phyloP scores from a whole-genome alignment of 2,888 invertebrate genomes.

The Ormyrus labotus region DNA sequence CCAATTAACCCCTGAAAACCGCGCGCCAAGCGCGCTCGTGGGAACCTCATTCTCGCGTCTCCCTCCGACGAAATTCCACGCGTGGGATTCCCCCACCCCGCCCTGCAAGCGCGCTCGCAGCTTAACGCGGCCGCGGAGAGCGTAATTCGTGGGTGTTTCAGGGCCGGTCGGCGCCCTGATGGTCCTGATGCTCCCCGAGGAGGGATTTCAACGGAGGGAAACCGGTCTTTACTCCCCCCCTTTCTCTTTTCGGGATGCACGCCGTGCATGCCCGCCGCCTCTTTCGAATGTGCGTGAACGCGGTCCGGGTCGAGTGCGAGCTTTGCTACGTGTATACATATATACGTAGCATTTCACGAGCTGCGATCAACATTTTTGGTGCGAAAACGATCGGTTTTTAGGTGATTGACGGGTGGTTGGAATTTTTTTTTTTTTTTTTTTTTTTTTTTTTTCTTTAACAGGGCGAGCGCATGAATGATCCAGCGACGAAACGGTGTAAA shows the following conservation, averaged over 20 bases:
- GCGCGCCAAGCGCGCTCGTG: neutral
- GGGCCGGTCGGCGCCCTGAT: neutral
- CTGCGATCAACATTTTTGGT: too few species aligned
- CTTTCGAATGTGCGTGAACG: neutral
- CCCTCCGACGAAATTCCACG: slow-evolving; percentile 40
- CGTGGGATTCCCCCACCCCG: slow-evolving; percentile 29
- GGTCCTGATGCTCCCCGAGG: neutral
- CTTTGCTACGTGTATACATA: too few species aligned
- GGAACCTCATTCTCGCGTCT: slow-evolving; percentile 24
- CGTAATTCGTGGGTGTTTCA: slow-evolving; percentile 54
- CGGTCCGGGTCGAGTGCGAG: neutral
- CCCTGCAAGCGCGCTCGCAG: neutral
- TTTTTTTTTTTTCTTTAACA: too few species aligned
- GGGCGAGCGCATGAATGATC: too few species aligned
- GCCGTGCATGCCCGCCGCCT: neutral
- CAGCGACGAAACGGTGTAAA: too few species aligned
- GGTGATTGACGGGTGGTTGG: too few species aligned
- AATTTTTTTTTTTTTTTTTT: too few species aligned
- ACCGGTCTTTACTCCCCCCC: neutral
- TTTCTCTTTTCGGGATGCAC: neutral
- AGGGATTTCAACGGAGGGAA: too few species aligned
- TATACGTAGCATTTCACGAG: too few species aligned
- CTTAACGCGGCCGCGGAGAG: slow-evolving; percentile 21
- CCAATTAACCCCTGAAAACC: neutral
- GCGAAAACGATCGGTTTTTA: too few species aligned